Evolutionary conservation across 2,888 invertebrate species (phyloP).

Genomic region (Myopa testacea): DNA sequence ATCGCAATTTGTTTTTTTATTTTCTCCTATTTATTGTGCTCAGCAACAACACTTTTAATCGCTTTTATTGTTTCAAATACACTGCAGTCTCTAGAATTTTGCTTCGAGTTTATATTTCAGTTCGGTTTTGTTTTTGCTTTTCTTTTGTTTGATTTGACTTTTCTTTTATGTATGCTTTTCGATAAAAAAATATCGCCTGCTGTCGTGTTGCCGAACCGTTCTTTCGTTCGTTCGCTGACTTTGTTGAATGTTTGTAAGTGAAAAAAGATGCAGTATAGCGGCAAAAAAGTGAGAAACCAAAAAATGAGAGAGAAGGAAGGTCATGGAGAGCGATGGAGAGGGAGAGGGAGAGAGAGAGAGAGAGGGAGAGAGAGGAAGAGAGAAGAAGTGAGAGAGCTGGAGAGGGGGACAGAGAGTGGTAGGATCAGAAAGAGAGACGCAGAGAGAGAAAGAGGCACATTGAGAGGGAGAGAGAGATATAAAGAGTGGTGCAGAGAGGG

Average conservation of each 20-base stretch:
- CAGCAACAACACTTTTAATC: neutral
- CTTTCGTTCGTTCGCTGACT: neutral
- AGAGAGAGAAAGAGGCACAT: neutral
- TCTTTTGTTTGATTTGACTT: neutral
- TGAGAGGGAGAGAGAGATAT: neutral
- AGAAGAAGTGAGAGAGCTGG: neutral
- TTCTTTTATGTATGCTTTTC: neutral
- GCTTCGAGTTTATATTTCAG: neutral
- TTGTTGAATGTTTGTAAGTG: neutral
- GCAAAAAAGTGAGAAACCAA: too few relatives aligned
- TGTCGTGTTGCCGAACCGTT: neutral
- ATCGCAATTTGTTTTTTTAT: neutral
- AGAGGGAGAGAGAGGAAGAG: neutral
- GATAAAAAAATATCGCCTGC: too few relatives aligned
- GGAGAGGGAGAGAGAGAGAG: neutral
- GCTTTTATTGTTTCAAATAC: too few relatives aligned
- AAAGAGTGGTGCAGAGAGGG: too few relatives aligned
- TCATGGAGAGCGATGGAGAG: neutral
- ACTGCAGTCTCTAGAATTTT: too few relatives aligned
- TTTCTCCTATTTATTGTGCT: too few relatives aligned
- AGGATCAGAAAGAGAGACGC: neutral
- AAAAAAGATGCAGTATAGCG: neutral
- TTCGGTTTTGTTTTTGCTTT: neutral
- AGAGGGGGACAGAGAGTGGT: neutral
- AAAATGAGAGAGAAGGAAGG: neutral